These are phyloP conservation scores for Myrmophylax atrothorax DNA, from an alignment of 2,113 vertebrate species.

Conservation along the genomic window DNA sequence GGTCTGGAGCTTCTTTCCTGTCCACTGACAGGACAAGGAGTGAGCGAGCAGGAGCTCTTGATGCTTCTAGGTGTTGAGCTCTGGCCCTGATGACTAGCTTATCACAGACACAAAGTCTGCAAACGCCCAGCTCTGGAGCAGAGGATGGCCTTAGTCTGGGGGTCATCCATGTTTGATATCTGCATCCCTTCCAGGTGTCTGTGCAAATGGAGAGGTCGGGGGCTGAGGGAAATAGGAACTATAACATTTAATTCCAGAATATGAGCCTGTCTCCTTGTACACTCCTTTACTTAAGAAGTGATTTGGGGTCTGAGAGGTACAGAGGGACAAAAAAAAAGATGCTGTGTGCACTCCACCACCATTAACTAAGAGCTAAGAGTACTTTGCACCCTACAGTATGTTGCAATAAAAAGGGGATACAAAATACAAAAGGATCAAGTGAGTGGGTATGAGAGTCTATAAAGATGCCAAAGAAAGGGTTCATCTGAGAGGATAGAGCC, in stretches of 20 bases:
- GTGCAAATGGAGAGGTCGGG: background rate
- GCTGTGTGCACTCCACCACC: background rate
- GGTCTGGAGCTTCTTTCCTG: background rate
- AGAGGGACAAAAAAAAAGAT: background rate
- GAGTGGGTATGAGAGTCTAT: background rate
- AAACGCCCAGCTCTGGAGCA: background rate
- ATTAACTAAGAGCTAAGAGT: background rate
- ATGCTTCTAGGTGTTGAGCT: background rate
- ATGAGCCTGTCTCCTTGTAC: background rate
- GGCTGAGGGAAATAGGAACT: background rate
- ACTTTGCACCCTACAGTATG: background rate
- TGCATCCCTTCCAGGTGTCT: background rate
- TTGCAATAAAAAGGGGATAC: background rate
- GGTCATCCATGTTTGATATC: background rate
- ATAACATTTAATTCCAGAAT: background rate
- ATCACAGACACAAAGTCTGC: background rate
- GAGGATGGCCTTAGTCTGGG: background rate
- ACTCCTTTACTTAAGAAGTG: background rate
- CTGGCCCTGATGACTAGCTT: background rate
- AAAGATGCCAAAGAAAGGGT: background rate
- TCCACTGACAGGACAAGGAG: background rate
- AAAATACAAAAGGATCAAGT: background rate
- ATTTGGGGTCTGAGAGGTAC: background rate
- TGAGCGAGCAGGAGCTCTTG: background rate
- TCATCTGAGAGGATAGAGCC: background rate